phyloP scores from a whole-genome alignment of 1,140 invertebrate genomes.

The Dufourea novaeangliae region DNA sequence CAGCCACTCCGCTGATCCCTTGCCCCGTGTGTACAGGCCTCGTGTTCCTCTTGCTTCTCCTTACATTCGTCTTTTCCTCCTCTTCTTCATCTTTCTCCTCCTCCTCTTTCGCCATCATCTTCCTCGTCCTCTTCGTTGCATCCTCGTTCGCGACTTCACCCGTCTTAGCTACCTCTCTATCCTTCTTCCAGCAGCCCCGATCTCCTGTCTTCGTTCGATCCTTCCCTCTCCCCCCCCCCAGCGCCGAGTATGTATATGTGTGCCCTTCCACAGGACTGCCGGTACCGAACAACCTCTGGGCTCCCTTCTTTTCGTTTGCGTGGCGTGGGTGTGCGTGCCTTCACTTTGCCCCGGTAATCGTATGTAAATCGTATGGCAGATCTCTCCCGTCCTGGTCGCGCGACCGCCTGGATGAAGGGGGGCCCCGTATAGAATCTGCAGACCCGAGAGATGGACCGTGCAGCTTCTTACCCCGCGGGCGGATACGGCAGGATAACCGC shows the following conservation, averaged over 20 bases:
- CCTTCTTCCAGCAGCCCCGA: too few relatives aligned
- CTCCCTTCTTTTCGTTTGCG: slow-evolving; percentile 65
- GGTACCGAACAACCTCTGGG: slow-evolving; percentile 46
- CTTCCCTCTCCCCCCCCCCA: slow-evolving; percentile 4
- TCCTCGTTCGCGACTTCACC: too few relatives aligned
- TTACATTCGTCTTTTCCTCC: slow-evolving; percentile 1
- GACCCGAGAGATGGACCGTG: slow-evolving; percentile 74
- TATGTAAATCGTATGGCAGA: slow-evolving; percentile 80
- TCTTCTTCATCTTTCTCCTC: slow-evolving; percentile 14
- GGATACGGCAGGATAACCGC: slow-evolving; percentile 73
- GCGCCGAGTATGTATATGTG: slow-evolving; percentile 27
- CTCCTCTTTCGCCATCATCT: neutral
- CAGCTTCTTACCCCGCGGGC: slow-evolving; percentile 72
- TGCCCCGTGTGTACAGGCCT: slow-evolving; percentile 39
- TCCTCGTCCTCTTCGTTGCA: too few relatives aligned
- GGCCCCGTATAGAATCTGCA: slow-evolving; percentile 67
- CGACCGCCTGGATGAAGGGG: slow-evolving; percentile 70
- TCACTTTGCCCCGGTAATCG: slow-evolving; percentile 78
- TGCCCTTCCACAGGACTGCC: slow-evolving; percentile 50
- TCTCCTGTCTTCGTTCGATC: too few relatives aligned
- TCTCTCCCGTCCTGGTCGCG: slow-evolving; percentile 73
- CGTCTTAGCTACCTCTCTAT: too few relatives aligned
- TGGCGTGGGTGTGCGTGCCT: slow-evolving; percentile 79
- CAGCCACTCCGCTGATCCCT: slow-evolving; percentile 60
- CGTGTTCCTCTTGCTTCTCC: slow-evolving; percentile 29